phyloP scores from a whole-genome alignment of 2,888 invertebrate genomes.

The Lutraria lutraria region DNA sequence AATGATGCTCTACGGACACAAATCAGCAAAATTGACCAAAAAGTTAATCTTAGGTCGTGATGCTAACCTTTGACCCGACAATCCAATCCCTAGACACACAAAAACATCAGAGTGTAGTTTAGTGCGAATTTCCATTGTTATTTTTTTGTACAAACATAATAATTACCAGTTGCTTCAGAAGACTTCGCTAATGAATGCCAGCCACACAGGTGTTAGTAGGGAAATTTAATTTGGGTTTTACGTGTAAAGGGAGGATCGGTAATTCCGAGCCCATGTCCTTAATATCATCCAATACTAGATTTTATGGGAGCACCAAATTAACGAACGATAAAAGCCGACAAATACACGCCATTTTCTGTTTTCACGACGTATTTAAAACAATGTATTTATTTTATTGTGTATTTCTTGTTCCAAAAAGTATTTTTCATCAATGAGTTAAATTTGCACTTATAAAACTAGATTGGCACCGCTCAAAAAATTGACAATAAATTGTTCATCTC shows the following conservation, averaged over 20 bases:
- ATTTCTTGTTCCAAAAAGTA: slow-evolving; percentile 7
- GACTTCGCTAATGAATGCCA: slow-evolving; percentile 34
- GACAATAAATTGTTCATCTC: neutral
- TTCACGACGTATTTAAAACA: slow-evolving; percentile 19
- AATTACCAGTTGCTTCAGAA: neutral
- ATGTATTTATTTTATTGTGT: neutral
- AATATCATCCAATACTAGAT: slow-evolving; percentile 25
- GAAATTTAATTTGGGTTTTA: slow-evolving; percentile 59
- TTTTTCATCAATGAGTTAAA: neutral
- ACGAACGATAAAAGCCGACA: slow-evolving; percentile 40
- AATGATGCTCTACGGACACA: too few relatives aligned
- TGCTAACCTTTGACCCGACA: neutral
- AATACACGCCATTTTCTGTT: slow-evolving; percentile 24
- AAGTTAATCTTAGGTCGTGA: neutral
- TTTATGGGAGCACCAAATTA: slow-evolving; percentile 33
- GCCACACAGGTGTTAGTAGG: slow-evolving; percentile 60
- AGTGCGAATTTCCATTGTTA: slow-evolving; percentile 21
- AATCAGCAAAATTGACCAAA: too few relatives aligned
- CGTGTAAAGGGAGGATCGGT: slow-evolving; percentile 43
- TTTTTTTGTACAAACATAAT: slow-evolving; percentile 8
- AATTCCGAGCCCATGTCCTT: slow-evolving; percentile 36
- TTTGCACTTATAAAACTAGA: neutral
- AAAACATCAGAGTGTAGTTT: neutral
- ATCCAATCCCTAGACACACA: neutral
- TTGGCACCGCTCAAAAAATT: neutral